Evolutionary conservation across 2,113 vertebrate genomes (phyloP).

Genomic region (Herpetotheres cachinnans): DNA sequence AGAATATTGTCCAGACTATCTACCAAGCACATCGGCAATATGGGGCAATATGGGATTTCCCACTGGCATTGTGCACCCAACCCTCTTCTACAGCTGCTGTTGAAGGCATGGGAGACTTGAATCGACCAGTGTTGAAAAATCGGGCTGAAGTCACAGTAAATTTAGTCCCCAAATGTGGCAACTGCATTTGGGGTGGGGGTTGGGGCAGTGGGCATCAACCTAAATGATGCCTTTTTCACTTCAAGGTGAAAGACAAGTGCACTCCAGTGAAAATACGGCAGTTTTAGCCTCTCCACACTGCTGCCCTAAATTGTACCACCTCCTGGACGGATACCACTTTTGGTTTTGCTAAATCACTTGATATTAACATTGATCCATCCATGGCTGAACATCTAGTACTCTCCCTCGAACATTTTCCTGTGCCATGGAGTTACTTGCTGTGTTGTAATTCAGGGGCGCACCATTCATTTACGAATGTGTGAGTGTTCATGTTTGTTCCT

Average conservation of each 20-base stretch:
- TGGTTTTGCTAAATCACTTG: conserved; percentile 50
- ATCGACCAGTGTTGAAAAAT: background rate
- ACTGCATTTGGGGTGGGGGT: background rate
- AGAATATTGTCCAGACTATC: background rate
- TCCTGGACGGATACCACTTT: background rate
- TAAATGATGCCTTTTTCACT: background rate
- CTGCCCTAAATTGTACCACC: background rate
- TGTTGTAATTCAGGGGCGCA: conserved; percentile 62
- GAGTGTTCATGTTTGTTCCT: conserved; percentile 46
- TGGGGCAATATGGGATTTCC: background rate
- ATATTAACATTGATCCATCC: conserved; percentile 47
- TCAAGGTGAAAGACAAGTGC: background rate
- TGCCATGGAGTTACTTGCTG: conserved; percentile 52
- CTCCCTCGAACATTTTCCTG: conserved; percentile 3
- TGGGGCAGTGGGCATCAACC: too few species aligned
- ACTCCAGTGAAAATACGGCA: background rate
- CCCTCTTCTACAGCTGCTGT: background rate
- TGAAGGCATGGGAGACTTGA: background rate
- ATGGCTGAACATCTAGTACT: conserved; percentile 33
- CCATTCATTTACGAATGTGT: conserved; percentile 18
- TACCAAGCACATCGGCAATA: background rate
- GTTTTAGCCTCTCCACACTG: background rate
- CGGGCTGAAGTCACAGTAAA: background rate
- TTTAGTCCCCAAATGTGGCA: background rate
- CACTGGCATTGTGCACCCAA: background rate